A percentile compares a stretch with the other conserved stretches of the same genome.
These are phyloP conservation scores for Crenuchus spilurus DNA, from an alignment of 2,797 vertebrate genomes.

Conservation along the genomic window DNA sequence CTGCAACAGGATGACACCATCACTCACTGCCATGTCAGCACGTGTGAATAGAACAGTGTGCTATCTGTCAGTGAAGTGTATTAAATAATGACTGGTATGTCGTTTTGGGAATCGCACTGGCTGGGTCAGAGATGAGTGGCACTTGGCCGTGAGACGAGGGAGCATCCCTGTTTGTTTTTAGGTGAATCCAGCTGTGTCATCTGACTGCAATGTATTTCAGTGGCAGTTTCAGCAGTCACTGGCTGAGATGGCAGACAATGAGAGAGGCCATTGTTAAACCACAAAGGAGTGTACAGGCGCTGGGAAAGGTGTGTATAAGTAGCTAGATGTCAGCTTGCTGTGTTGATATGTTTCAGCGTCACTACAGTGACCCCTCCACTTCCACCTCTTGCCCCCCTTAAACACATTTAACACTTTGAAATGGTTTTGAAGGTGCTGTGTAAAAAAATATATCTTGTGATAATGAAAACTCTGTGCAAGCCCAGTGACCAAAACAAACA, in stretches of 20 bases:
- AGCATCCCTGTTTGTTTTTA: slow-evolving; percentile 11
- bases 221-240: slow-evolving; percentile 71
- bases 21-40: slow-evolving; percentile 20
- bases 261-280: slow-evolving; percentile 61
- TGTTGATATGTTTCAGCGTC: not conserved
- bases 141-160: slow-evolving; percentile 17
- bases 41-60: slow-evolving; percentile 36
- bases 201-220: slow-evolving; percentile 66
- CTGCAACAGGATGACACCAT: slow-evolving; percentile 39
- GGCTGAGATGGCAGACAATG: slow-evolving; percentile 72
- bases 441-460: not conserved
- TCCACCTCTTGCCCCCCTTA: too few relatives aligned
- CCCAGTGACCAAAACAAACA: too few relatives aligned
- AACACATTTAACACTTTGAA: not conserved
- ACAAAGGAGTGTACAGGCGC: slow-evolving; percentile 54
- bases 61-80: slow-evolving; percentile 41
- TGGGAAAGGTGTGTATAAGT: slow-evolving; percentile 62
- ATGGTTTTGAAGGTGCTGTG: not conserved
- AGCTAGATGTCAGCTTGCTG: slow-evolving; percentile 21
- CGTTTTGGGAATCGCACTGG: slow-evolving; percentile 8
- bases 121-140: slow-evolving; percentile 17
- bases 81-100: slow-evolving; percentile 42
- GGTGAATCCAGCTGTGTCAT: slow-evolving; percentile 19
- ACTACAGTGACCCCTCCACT: not conserved
- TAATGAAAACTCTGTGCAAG: not conserved